Percentiles rank a stretch among this genome's conserved stretches.
phyloP scores from a whole-genome alignment of 2,888 invertebrate species.

The Seira sanloemensis region DNA sequence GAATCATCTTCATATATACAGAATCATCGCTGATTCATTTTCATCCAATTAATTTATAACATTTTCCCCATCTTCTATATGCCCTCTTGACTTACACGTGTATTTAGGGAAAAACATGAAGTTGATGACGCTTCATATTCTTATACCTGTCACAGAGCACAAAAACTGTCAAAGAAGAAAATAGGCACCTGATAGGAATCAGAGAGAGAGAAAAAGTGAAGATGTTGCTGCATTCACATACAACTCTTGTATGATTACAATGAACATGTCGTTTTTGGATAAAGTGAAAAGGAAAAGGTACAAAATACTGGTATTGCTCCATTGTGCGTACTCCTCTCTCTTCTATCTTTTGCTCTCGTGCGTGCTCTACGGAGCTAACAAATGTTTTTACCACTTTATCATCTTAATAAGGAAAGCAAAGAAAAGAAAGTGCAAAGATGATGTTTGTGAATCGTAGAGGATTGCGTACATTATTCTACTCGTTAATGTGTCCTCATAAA shows the following conservation, averaged over 20 bases:
- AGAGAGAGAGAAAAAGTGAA: slow-evolving; percentile 2
- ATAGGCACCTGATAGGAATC: slow-evolving; percentile 12
- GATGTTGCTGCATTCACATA: not conserved
- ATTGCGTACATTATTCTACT: no score
- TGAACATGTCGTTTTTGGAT: not conserved
- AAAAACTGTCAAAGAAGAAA: no score
- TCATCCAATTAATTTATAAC: not conserved
- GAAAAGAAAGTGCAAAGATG: not conserved
- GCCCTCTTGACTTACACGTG: slow-evolving; percentile 10
- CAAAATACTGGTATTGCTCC: slow-evolving; percentile 12
- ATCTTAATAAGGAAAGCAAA: slow-evolving; percentile 9
- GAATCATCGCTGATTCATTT: slow-evolving; percentile 2
- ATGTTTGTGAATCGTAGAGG: not conserved
- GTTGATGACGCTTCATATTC: not conserved
- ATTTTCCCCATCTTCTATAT: not conserved
- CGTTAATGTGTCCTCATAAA: slow-evolving; percentile 13
- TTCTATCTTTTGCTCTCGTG: no score
- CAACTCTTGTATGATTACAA: not conserved
- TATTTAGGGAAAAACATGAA: not conserved
- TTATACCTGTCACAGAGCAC: not conserved
- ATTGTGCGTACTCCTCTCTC: slow-evolving; percentile 2
- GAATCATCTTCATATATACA: not conserved
- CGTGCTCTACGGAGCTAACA: not conserved
- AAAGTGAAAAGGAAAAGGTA: slow-evolving; percentile 10
- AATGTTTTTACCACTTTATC: not conserved